Percentiles rank a stretch among this genome's conserved stretches.
phyloP scores from a whole-genome alignment of 1,140 invertebrate species.

The Macrostomum lignano region DNA sequence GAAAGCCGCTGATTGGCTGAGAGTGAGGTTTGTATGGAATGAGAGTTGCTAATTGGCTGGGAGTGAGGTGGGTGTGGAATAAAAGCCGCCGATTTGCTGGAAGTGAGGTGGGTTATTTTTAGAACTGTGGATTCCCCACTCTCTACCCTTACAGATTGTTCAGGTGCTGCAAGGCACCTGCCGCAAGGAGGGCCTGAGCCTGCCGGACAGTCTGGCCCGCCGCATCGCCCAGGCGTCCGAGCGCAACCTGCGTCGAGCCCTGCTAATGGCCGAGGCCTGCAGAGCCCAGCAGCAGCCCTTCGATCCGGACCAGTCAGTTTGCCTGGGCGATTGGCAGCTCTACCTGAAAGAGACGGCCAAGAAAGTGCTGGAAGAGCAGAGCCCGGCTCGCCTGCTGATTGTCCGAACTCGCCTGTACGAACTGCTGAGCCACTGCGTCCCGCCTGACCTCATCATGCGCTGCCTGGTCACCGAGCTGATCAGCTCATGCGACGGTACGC shows the following conservation, averaged over 20 bases:
- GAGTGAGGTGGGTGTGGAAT: too few species aligned
- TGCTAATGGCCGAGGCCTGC: slow-evolving; percentile 72
- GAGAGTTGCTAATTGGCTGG: too few species aligned
- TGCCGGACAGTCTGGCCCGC: slow-evolving; percentile 46
- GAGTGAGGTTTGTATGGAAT: too few species aligned
- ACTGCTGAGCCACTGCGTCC: slow-evolving; percentile 66
- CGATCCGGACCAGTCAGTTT: slow-evolving; percentile 50
- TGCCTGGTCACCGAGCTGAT: slow-evolving; percentile 50
- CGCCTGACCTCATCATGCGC: slow-evolving; percentile 66
- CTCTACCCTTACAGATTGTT: too few species aligned
- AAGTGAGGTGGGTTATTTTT: too few species aligned
- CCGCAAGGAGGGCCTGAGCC: slow-evolving; percentile 49
- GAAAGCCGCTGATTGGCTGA: too few species aligned
- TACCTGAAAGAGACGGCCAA: slow-evolving; percentile 58
- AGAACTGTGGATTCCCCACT: too few species aligned
- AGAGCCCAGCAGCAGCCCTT: slow-evolving; percentile 47
- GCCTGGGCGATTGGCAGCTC: slow-evolving; percentile 67
- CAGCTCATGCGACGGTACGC: slow-evolving; percentile 54
- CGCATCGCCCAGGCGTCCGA: slow-evolving; percentile 49
- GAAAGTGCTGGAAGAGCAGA: slow-evolving; percentile 59
- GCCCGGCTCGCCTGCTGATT: slow-evolving; percentile 45
- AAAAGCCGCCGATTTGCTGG: too few species aligned
- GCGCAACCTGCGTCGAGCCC: slow-evolving; percentile 63
- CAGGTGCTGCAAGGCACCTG: slow-evolving; percentile 38
- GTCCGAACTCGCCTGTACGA: slow-evolving; percentile 67